phyloP scores from a whole-genome alignment of 2,888 invertebrate genomes.

The Pollenia griseotomentosa region DNA sequence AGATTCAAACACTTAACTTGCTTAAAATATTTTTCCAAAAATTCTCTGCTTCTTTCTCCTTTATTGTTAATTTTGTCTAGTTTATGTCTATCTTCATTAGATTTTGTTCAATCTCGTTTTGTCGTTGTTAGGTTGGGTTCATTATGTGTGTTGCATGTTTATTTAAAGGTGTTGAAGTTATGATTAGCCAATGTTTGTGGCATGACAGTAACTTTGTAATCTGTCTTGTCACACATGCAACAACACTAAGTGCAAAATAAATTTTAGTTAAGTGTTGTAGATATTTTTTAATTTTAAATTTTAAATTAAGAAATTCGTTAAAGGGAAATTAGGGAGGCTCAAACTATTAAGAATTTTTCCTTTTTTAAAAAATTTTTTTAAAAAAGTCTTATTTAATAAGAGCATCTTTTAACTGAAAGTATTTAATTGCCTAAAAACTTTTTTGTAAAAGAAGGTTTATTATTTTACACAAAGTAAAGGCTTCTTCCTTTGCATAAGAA shows the following conservation, averaged over 20 bases:
- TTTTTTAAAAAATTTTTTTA: no score
- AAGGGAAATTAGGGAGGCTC: background rate
- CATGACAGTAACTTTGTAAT: slow-evolving; percentile 66
- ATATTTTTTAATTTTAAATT: background rate
- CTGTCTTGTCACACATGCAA: slow-evolving; percentile 29
- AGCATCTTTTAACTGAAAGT: no score
- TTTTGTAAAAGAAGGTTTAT: no score
- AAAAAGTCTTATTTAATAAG: no score
- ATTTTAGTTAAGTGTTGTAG: background rate
- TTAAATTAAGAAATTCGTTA: background rate
- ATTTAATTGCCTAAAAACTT: no score
- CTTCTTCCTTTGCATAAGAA: no score
- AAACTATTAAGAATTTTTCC: no score
- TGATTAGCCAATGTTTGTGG: slow-evolving; percentile 49
- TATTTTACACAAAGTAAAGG: no score
- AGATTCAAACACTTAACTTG: slow-evolving; percentile 31
- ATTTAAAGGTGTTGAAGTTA: slow-evolving; percentile 29
- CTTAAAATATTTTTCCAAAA: slow-evolving; percentile 34
- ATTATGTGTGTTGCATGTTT: slow-evolving; percentile 29
- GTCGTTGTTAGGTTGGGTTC: background rate
- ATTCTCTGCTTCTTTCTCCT: background rate
- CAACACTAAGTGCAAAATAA: slow-evolving; percentile 8
- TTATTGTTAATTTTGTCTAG: background rate
- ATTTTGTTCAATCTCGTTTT: slow-evolving; percentile 3
- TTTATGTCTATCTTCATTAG: slow-evolving; percentile 12